Evolutionary conservation across 2,888 invertebrate species (phyloP).

Genomic region (Perizoma flavofasciatum): DNA sequence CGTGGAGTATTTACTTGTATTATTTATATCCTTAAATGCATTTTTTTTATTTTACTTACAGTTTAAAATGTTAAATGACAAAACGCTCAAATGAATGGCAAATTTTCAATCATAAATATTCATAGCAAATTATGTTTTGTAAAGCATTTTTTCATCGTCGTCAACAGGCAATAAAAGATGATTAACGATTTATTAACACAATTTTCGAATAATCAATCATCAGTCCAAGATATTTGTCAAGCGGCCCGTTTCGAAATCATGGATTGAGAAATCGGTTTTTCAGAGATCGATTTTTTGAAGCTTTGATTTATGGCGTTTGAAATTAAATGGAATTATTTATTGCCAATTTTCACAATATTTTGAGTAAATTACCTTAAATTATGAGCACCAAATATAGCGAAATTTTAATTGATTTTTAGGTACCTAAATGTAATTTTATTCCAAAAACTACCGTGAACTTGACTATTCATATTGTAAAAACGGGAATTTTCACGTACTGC

Average conservation of each 20-base stretch:
- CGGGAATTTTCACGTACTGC: too few species aligned
- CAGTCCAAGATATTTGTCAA: constrained; percentile 29
- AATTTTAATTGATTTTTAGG: too few species aligned
- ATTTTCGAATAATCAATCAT: constrained; percentile 41
- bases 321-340: background rate
- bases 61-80: background rate
- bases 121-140: constrained; percentile 31
- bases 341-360: too few species aligned
- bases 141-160: constrained; percentile 35
- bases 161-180: constrained; percentile 46
- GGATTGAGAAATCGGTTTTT: constrained; percentile 15
- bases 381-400: too few species aligned
- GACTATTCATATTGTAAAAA: too few species aligned
- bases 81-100: background rate
- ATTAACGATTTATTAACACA: constrained; percentile 51
- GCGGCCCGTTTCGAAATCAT: background rate
- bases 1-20: too few species aligned
- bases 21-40: too few species aligned
- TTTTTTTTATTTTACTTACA: background rate
- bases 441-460: too few species aligned
- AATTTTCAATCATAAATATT: constrained; percentile 25
- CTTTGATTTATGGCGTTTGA: constrained; percentile 1
- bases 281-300: constrained; percentile 19
- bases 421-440: too few species aligned
- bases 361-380: too few species aligned